Base-by-base conservation (phyloP, 2,888 invertebrate species). In the Marronus borbonicus region DNA sequence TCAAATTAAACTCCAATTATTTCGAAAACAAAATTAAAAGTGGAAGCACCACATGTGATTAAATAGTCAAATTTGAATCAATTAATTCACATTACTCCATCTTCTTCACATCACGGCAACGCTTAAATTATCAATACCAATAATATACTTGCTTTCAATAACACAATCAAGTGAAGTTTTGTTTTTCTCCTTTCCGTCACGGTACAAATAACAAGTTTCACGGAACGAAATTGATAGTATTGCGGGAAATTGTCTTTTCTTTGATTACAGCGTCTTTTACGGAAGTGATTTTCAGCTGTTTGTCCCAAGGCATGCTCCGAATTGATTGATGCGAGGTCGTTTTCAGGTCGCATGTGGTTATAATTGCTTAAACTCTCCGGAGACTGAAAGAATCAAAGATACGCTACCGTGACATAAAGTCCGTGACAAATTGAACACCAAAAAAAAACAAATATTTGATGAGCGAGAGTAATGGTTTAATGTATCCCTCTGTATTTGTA, bases 261-360 rank as follows among this genome's bases (percentile, higher is more conserved):
- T 66, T 76, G 76, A 76, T 76, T 76, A 60, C 65, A 72, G 64
- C 76, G 76, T 70, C 77, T 70, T 78, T 62, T 78, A 39, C 72
- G 79, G 76, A 78, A 78, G 75, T 79, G 80, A 80, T 82, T 81
- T 82, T 79, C 80, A 65, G 79, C 80, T 79, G 80, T 80, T 81
- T 81, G 79, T 83, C 86, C 84, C 84, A 81, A 80, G 84, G 80
- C 84, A 83, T 83, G 84, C 82, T 20, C 44, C 85, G 82, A 82
- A 80, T 84, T 88, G 88, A 88, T 88, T 85, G 88, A 88, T 88
- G 86, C 81, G 79, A 83, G 83, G 82, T 83, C 83, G 83, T 84
- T 78, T 81, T 81, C 83, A 86, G 88, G 88, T 88, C 89, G 85
- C 89, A 88, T 88, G 89, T 88, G 89, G 86, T 88, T 87, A 88